These are phyloP conservation scores for Drosophila sproati DNA, from an alignment of 1,140 invertebrate genomes.

Conservation along the genomic window DNA sequence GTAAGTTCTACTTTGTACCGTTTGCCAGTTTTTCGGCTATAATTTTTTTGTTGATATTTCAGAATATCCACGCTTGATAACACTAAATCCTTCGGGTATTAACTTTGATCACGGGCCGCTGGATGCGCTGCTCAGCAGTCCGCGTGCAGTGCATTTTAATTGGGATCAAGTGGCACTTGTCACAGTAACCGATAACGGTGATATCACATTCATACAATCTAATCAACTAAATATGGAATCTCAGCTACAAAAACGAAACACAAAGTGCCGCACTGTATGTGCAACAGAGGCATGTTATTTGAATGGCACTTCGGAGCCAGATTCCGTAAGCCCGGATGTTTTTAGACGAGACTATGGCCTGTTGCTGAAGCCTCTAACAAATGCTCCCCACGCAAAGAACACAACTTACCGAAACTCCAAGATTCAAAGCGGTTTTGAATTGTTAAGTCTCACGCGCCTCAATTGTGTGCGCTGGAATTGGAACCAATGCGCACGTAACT, in stretches of 20 bases:
- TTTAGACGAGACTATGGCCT: constrained; percentile 67
- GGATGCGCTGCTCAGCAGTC: constrained; percentile 39
- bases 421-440: constrained; percentile 36
- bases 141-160: constrained; percentile 59
- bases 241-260: constrained; percentile 6
- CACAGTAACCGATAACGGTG: constrained; percentile 59
- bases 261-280: constrained; percentile 23
- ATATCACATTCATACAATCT: constrained; percentile 52
- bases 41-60: neutral
- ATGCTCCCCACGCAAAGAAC: neutral
- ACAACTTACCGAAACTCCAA: constrained; percentile 32
- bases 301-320: neutral
- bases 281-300: constrained; percentile 44
- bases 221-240: constrained; percentile 48
- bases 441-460: constrained; percentile 39
- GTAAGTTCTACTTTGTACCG: constrained; percentile 30
- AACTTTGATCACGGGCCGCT: constrained; percentile 38
- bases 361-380: constrained; percentile 44
- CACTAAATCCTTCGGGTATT: constrained; percentile 53
- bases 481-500: constrained; percentile 44
- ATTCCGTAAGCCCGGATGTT: constrained; percentile 23
- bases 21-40: neutral
- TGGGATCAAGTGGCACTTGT: constrained; percentile 30
- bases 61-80: constrained; percentile 48
- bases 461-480: constrained; percentile 66